Conservation (phyloP, 2,113 vertebrate genomes). For the Athene noctua region DNA sequence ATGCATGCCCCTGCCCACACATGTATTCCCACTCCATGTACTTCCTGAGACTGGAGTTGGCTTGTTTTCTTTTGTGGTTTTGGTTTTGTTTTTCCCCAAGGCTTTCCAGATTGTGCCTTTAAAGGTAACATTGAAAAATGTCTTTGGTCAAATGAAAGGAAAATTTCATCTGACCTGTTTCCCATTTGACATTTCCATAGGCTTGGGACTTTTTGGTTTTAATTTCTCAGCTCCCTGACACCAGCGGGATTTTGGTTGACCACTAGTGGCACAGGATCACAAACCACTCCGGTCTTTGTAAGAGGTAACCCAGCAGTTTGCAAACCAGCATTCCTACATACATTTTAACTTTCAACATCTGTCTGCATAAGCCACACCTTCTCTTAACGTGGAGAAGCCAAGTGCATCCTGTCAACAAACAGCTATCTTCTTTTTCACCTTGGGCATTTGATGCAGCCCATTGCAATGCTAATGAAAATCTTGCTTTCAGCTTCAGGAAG, state of each 20-base stretch:
- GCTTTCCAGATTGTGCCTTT: background rate
- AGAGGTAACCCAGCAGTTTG: background rate
- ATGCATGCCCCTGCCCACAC: rapidly evolving
- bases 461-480: background rate
- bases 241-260: background rate
- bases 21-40: background rate
- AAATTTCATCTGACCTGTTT: constrained; percentile 43
- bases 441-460: background rate
- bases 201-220: background rate
- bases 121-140: constrained; percentile 61
- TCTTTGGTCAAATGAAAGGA: constrained; percentile 32
- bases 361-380: background rate
- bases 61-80: background rate
- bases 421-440: background rate
- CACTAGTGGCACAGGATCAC: background rate
- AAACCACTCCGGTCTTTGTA: background rate
- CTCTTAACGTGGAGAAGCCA: background rate
- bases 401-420: background rate
- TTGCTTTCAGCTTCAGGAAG: background rate
- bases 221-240: constrained; percentile 14
- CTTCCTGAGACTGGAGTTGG: rapidly evolving
- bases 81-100: background rate
- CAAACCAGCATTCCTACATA: background rate
- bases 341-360: background rate
- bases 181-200: constrained; percentile 42